Evolutionary conservation across 2,113 vertebrate species (phyloP).

Genomic region (Clupea harengus): DNA sequence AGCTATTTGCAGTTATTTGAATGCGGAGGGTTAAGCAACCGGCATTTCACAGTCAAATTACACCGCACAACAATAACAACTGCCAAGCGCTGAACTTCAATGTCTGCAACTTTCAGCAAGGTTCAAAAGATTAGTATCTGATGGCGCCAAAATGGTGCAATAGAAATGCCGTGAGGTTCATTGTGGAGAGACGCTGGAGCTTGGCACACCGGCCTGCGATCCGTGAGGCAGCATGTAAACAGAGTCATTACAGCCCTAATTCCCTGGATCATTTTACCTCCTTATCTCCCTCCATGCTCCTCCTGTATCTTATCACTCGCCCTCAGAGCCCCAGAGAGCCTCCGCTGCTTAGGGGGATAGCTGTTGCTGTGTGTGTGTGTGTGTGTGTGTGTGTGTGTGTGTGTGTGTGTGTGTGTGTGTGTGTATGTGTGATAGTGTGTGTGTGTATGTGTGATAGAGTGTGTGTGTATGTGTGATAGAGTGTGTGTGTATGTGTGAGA

Average conservation of each 20-base stretch:
- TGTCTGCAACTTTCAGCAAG: background rate
- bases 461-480: too few relatives aligned
- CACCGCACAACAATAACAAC: background rate
- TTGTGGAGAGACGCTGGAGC: background rate
- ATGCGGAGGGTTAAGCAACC: background rate
- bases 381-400: too few relatives aligned
- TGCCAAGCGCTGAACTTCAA: background rate
- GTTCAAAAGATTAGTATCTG: constrained; percentile 11
- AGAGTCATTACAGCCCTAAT: background rate
- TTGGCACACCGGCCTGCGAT: background rate
- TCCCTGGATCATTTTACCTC: background rate
- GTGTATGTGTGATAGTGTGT: too few relatives aligned
- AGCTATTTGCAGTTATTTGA: background rate
- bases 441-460: too few relatives aligned
- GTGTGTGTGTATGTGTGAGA: too few relatives aligned
- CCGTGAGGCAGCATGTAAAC: constrained; percentile 7
- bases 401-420: too few relatives aligned
- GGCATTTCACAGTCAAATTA: background rate
- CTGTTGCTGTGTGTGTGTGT: too few relatives aligned
- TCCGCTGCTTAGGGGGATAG: too few relatives aligned
- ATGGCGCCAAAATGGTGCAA: constrained; percentile 2
- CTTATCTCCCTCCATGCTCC: background rate
- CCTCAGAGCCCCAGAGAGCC: background rate
- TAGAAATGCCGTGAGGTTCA: background rate
- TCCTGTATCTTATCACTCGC: background rate